phyloP scores from a whole-genome alignment of 1,140 invertebrate genomes.

The Rhyacophila brunnea region DNA sequence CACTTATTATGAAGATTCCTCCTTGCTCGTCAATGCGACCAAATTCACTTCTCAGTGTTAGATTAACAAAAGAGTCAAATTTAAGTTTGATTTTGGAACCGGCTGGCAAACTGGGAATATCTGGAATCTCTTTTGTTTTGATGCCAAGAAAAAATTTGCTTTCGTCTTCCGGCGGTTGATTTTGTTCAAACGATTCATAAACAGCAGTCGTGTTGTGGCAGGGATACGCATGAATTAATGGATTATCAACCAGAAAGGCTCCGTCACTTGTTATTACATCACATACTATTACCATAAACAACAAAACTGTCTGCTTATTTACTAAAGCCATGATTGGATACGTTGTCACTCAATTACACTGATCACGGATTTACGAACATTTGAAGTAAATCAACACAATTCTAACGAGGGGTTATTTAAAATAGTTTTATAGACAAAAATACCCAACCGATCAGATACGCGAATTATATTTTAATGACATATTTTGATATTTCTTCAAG shows the following conservation, averaged over 20 bases:
- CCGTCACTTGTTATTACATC: too few species aligned
- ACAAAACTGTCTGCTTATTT: too few species aligned
- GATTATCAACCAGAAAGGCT: not conserved
- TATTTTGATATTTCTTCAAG: too few species aligned
- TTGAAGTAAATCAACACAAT: too few species aligned
- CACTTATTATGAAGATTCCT: not conserved
- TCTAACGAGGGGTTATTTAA: too few species aligned
- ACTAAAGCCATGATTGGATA: too few species aligned
- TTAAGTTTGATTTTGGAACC: not conserved
- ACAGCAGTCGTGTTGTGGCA: not conserved
- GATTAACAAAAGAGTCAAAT: not conserved
- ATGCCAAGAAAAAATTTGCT: conserved; percentile 4
- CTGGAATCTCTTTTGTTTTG: not conserved
- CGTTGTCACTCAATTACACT: too few species aligned
- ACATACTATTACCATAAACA: too few species aligned
- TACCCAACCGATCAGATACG: too few species aligned
- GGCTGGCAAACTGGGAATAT: not conserved
- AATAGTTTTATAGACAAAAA: too few species aligned
- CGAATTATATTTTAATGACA: too few species aligned
- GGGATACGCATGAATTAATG: not conserved
- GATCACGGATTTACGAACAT: too few species aligned
- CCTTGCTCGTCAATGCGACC: not conserved
- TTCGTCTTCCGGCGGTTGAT: conserved; percentile 3
- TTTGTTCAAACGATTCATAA: not conserved
- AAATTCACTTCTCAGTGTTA: not conserved